Percentiles rank a stretch among this genome's conserved stretches.
Evolutionary conservation across 2,797 vertebrate species (phyloP).

Genomic region (Melanotaenia parkinsoni): DNA sequence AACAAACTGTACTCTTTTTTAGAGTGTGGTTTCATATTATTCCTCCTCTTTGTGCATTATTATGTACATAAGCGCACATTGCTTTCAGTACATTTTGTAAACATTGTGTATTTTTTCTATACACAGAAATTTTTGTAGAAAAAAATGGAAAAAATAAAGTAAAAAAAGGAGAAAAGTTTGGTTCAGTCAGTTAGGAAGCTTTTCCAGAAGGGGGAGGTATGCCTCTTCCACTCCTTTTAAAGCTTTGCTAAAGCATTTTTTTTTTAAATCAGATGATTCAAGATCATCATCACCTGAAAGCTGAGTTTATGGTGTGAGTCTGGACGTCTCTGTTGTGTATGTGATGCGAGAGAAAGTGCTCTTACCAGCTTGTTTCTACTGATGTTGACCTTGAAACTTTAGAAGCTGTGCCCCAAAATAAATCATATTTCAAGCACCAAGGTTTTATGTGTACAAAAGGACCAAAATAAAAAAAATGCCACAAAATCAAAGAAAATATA

Average conservation of each 20-base stretch:
- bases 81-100: constrained; percentile 68
- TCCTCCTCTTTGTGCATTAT: constrained; percentile 45
- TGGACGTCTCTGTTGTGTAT: background rate
- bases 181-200: constrained; percentile 39
- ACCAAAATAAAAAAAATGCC: constrained; percentile 14
- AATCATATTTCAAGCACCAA: constrained; percentile 7
- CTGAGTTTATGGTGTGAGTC: background rate
- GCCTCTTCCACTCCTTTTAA: constrained; percentile 15
- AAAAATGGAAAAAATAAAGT: background rate
- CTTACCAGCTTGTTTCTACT: background rate
- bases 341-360: background rate
- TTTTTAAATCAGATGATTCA: constrained; percentile 7
- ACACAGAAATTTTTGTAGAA: constrained; percentile 71
- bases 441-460: background rate
- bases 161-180: constrained; percentile 29
- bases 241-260: background rate
- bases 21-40: constrained; percentile 27
- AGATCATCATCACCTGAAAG: too few relatives aligned
- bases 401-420: background rate
- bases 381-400: background rate
- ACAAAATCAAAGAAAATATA: constrained; percentile 22
- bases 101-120: constrained; percentile 70
- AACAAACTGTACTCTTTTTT: constrained; percentile 49
- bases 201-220: constrained; percentile 19
- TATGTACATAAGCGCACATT: constrained; percentile 58